Evolutionary conservation across 2,113 vertebrate species (phyloP).

Genomic region (Narcine bancroftii): DNA sequence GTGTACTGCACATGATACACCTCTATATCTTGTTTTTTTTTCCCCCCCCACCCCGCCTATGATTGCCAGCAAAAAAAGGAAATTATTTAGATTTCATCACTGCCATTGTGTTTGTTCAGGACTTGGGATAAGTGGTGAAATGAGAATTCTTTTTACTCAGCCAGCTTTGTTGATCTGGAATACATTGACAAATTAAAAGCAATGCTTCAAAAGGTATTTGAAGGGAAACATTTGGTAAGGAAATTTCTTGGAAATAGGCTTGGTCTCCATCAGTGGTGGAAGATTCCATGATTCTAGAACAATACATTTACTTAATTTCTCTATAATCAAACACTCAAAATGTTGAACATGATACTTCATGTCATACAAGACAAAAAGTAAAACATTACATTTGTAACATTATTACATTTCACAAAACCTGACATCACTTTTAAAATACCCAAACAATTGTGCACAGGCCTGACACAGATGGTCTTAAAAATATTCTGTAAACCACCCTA

Average conservation of each 20-base stretch:
- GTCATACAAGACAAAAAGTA: conserved; percentile 1
- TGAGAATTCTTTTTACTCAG: not conserved
- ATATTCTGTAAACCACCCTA: not conserved
- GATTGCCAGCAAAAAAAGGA: not conserved
- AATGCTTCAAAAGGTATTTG: too few species aligned
- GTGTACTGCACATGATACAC: not conserved
- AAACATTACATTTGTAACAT: not conserved
- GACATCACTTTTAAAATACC: not conserved
- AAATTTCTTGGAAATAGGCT: too few species aligned
- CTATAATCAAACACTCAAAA: not conserved
- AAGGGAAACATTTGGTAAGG: too few species aligned
- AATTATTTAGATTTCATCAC: not conserved
- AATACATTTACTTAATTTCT: too few species aligned
- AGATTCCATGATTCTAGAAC: too few species aligned
- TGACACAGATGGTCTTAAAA: not conserved
- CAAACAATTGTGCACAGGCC: not conserved
- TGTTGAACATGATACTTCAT: not conserved
- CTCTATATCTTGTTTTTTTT: not conserved
- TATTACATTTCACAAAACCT: not conserved
- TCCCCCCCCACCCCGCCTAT: not conserved
- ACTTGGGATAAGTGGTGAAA: not conserved
- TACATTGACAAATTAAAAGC: not conserved
- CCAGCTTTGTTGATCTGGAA: not conserved
- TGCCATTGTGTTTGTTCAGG: not conserved
- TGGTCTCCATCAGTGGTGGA: too few species aligned